Evolutionary conservation across 2,888 invertebrate species (phyloP), one percentile per base, ranked within the genome.

Genomic region (Pemphredon lugubris): DNA sequence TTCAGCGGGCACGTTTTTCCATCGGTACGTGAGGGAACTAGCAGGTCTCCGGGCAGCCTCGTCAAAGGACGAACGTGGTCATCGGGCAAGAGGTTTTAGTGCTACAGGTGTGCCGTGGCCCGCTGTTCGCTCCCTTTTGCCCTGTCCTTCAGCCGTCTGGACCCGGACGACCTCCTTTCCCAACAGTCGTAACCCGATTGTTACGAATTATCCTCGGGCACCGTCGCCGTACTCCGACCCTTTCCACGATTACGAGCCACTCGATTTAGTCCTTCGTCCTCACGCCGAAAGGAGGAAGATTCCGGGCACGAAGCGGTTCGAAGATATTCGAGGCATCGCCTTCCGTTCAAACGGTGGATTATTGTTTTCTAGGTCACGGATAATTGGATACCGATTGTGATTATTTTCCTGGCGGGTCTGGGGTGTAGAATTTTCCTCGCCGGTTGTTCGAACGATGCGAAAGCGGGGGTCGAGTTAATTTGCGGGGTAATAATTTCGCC

Each of bases 31-130:
- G 69, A 67, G 13, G 13, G 30, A 16, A 34, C 47, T 53, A 16
- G 5, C 57, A 7, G 26, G 20, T 37, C 14, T 26, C n/a, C n/a
- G n/a, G n/a, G n/a, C n/a, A n/a, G 54, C 50, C 54, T 59, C 44
- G 67, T 48, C 40, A 23, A 26, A 45, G 18, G 37, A 39, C 16
- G 44, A 6, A 59, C 47, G 64, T 59, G 48, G 39, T 20, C 34
- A 40, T 9, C 7, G 48, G 32, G 21, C 34, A 7, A 73, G 70
- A 55, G 61, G 59, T 59, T 54, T 58, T 34, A 48, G 60, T 60
- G 78, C 73, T 68, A 83, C 83, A 81, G 81, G 81, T 81, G 73
- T 73, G 48, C 47, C 57, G 37, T 63, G 37, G 14, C 34, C 44
- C 9, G n/a, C n/a, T 16, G 5, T 7, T 30, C 16, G 13, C 1